Percentiles rank a stretch among this genome's conserved stretches.
phyloP scores from a whole-genome alignment of 2,888 invertebrate genomes.

The Standfussiana lucernea region DNA sequence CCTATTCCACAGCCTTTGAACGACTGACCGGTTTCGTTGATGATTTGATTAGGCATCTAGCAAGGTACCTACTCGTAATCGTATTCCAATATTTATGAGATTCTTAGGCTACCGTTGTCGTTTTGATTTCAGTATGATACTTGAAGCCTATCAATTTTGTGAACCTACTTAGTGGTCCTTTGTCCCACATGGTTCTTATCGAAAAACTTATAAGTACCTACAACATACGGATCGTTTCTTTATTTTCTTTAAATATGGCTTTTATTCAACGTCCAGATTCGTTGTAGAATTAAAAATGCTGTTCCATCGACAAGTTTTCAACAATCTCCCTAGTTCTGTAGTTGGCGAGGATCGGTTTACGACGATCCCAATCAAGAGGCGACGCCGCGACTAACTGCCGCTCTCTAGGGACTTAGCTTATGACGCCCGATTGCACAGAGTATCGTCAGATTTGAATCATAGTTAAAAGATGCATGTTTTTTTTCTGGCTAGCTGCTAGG shows the following conservation, averaged over 20 bases:
- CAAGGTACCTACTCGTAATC: too few species aligned
- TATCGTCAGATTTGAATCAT: slow-evolving; percentile 31
- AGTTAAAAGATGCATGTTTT: neutral
- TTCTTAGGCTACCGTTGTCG: too few species aligned
- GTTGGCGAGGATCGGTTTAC: slow-evolving; percentile 86
- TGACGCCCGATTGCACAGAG: slow-evolving; percentile 67
- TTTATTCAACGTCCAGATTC: neutral
- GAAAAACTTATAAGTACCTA: neutral
- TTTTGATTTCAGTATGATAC: neutral
- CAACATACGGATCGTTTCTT: neutral
- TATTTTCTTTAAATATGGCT: neutral
- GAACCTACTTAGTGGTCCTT: neutral
- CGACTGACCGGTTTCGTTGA: too few species aligned
- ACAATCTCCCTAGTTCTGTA: slow-evolving; percentile 69
- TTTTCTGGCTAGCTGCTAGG: neutral
- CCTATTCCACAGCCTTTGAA: too few species aligned
- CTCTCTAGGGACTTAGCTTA: slow-evolving; percentile 78
- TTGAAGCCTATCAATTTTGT: neutral
- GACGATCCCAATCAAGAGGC: slow-evolving; percentile 88
- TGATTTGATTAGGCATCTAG: too few species aligned
- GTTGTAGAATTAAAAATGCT: slow-evolving; percentile 33
- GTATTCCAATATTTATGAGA: too few species aligned
- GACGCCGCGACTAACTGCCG: slow-evolving; percentile 87
- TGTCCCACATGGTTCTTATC: neutral
- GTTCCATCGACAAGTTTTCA: slow-evolving; percentile 42